Percentiles rank a stretch among this genome's conserved stretches.
These are phyloP conservation scores for Tachysurus fulvidraco DNA, from an alignment of 2,113 vertebrate genomes.

Conservation along the genomic window DNA sequence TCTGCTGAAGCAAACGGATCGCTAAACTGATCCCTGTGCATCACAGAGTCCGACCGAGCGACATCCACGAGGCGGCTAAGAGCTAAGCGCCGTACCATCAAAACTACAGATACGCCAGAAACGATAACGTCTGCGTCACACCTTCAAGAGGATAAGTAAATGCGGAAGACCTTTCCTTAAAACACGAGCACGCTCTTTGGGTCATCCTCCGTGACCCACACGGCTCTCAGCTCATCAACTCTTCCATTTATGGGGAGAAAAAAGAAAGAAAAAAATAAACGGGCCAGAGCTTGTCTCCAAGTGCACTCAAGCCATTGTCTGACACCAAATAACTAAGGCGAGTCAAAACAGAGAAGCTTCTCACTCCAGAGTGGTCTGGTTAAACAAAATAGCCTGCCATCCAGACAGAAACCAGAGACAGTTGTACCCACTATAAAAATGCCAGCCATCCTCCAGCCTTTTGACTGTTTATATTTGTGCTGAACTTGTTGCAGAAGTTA, in stretches of 20 bases:
- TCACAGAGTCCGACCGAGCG: not conserved
- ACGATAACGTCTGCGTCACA: not conserved
- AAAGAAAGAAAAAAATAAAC: not conserved
- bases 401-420: conserved; percentile 40
- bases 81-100: not conserved
- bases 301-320: conserved; percentile 2
- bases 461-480: conserved; percentile 2
- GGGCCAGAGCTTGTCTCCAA: not conserved
- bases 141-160: conserved; percentile 5
- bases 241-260: conserved; percentile 33
- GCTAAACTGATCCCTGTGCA: conserved; percentile 7
- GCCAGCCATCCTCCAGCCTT: conserved; percentile 8
- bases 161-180: conserved; percentile 5
- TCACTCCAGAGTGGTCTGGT: not conserved
- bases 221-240: conserved; percentile 13
- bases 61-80: not conserved
- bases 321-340: conserved; percentile 7
- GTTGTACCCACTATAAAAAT: conserved; percentile 8
- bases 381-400: conserved; percentile 38
- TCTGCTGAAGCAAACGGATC: not conserved
- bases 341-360: conserved; percentile 42
- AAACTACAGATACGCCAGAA: not conserved
- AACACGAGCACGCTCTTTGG: not conserved
- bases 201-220: not conserved
- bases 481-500: not conserved